Base-by-base conservation (phyloP, 2,113 vertebrate species). In the Morone chrysops region DNA sequence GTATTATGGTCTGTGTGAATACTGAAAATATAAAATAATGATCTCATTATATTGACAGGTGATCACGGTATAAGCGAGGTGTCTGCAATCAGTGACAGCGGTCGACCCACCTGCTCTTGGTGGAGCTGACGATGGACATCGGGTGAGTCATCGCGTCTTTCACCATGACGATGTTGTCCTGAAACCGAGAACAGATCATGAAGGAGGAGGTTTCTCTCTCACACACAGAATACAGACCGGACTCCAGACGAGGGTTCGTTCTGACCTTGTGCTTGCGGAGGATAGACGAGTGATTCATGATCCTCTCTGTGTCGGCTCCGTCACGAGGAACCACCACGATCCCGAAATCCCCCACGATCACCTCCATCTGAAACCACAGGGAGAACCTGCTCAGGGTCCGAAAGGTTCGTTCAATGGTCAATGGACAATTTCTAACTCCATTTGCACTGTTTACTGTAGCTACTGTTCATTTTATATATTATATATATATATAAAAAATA, bases 301-400 rank as follows among this genome's bases (percentile, higher is more conserved):
- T 99, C 71, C 95, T 92, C 83, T 98, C 98, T 0, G 98, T 97
- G 90, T 99, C 97, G 0, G 92, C 94, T 68, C 96, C 97, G 0
- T 99, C 98, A 74, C 98, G 96, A 45, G 98, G 98, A 59, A 99
- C 98, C 83, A 99, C 98, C 82, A 99, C 98, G 0, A 99, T 99
- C 57, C 98, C 98, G 0, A 99, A 99, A 81, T 99, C 98, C 1
- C 98, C 98, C 0, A 99, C 97, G 0, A 99, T 99, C 90, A 99
- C 97, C 82, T 99, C 97, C 98, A 99, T 98, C 98, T 99, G 90
- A 65, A 87, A 93, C 25, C 60, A 74, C 3, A 85, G 10, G 25
- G 14, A 48, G 17, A 45, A 56, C 5, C 63, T 16, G 5, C 63
- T 22, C 63, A 9, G 36, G 25, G 13, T 7, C 31, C n/a, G n/a